Base-by-base conservation (phyloP, 2,888 invertebrate genomes). In the Callinectes sapidus region DNA sequence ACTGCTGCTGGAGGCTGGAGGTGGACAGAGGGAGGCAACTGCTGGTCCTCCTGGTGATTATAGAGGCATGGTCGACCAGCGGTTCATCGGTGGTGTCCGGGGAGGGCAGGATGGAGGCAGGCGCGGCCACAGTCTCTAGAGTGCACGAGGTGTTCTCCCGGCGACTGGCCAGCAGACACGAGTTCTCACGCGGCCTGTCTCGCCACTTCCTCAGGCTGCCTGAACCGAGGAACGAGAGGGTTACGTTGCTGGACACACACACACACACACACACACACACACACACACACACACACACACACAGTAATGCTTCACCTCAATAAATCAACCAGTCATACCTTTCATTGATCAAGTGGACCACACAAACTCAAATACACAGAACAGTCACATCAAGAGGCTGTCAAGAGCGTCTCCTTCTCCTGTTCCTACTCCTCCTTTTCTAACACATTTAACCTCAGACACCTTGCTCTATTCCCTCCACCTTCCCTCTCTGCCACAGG, bases 151-250 rank as follows among this genome's bases (percentile, higher is more conserved):
- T 90, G 32, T 92, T 90, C 28, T 92, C 92, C 32, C 90, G 90
- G 32, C 90, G 48, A 35, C 77, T 87, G 18, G 48, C 66, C 39
- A 90, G 39, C 61, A 61, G 23, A 23, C 61, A 61, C 42, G 90
- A 90, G 85, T 90, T 92, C 39, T 92, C 92, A n/a, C 90, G 54
- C 13, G 92, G 55, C 16, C 92, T 55, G 23, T 92, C 92, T 42
- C 90, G 48, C 48, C 90, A 89, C 85, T 92, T 92, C 87, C 89
- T 92, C n/a, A 86, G 54, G 35, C 92, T 92, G 54, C 92, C 92
- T 92, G 90, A 2, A 87, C 85, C n/a, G 28, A 5, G 35, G 23
- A 5, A 28, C 14, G 23, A 13, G 32, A 39, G 14, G 35, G 18
- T 3, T n/a, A 18, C 8, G 28, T 89, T 32, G 8, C 28, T 61